Percentiles rank a stretch among this genome's conserved stretches.
Conservation (phyloP, 2,797 vertebrate species). For the Rachycentron canadum region DNA sequence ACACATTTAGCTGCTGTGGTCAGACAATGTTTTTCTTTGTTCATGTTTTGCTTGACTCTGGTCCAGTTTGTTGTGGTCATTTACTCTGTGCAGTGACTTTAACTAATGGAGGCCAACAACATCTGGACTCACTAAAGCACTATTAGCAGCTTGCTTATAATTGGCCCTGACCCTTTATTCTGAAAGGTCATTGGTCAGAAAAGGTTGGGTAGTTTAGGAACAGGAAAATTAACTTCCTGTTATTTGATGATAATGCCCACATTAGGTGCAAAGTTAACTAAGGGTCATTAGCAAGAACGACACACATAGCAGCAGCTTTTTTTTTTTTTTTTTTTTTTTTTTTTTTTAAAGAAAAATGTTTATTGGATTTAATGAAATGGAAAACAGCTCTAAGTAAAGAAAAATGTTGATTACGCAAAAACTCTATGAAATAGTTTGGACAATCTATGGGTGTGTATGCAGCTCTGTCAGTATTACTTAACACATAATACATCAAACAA, state of each 20-base stretch:
- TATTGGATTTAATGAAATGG: constrained; percentile 19
- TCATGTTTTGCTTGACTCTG: constrained; percentile 1
- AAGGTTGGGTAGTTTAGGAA: constrained; percentile 80
- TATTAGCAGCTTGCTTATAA: constrained; percentile 81
- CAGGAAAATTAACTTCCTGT: constrained; percentile 87
- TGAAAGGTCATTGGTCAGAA: constrained; percentile 80
- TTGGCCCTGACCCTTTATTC: constrained; percentile 80
- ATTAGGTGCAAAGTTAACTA: constrained; percentile 79
- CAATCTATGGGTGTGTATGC: constrained; percentile 6
- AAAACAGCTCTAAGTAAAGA: constrained; percentile 27
- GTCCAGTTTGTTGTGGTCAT: constrained; percentile 50
- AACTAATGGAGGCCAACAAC: constrained; percentile 66
- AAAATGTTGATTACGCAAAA: constrained; percentile 11
- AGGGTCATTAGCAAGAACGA: constrained; percentile 67
- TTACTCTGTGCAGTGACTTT: constrained; percentile 45
- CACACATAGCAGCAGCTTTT: constrained; percentile 45
- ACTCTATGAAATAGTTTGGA: constrained; percentile 10
- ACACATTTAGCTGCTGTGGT: background rate
- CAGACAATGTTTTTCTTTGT: constrained; percentile 31
- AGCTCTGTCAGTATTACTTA: background rate
- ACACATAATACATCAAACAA: constrained; percentile 13
- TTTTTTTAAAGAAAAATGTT: background rate
- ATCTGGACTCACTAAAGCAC: constrained; percentile 80
- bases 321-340: background rate
- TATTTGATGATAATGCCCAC: constrained; percentile 82